These are phyloP conservation scores for Chaetodon trifasciatus DNA, from an alignment of 2,797 vertebrate species.

Conservation along the genomic window DNA sequence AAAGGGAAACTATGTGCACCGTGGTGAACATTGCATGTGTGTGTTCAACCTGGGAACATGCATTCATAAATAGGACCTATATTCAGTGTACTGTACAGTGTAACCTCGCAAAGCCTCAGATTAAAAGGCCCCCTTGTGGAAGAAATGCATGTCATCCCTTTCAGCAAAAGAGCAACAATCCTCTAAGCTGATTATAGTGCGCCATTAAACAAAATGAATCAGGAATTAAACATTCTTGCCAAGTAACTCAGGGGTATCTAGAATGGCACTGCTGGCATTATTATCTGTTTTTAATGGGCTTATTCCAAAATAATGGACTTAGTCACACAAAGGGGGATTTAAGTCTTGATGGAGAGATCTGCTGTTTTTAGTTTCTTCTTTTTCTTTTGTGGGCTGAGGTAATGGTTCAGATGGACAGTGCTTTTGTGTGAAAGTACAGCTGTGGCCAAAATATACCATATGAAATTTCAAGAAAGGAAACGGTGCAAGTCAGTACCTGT, in stretches of 20 bases:
- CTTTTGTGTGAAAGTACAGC: neutral
- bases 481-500: neutral
- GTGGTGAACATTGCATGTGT: slow-evolving; percentile 11
- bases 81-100: slow-evolving; percentile 42
- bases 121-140: slow-evolving; percentile 76
- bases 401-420: neutral
- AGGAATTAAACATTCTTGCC: slow-evolving; percentile 67
- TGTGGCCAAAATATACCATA: neutral
- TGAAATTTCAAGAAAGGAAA: neutral
- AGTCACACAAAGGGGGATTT: slow-evolving; percentile 52
- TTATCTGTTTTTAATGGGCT: slow-evolving; percentile 61
- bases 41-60: slow-evolving; percentile 20
- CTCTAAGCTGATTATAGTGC: slow-evolving; percentile 76
- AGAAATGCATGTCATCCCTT: slow-evolving; percentile 59
- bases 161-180: slow-evolving; percentile 62
- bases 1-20: slow-evolving; percentile 37
- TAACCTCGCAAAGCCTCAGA: slow-evolving; percentile 11
- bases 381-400: neutral
- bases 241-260: slow-evolving; percentile 55
- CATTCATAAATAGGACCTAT: slow-evolving; percentile 26
- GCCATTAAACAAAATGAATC: slow-evolving; percentile 75
- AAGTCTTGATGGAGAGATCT: slow-evolving; percentile 36
- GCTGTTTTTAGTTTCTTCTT: slow-evolving; percentile 21
- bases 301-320: slow-evolving; percentile 64
- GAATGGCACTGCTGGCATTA: slow-evolving; percentile 51